Percentiles rank a stretch among this genome's conserved stretches.
These are phyloP conservation scores for Marisa cornuarietis DNA, from an alignment of 1,140 invertebrate species.

Conservation along the genomic window DNA sequence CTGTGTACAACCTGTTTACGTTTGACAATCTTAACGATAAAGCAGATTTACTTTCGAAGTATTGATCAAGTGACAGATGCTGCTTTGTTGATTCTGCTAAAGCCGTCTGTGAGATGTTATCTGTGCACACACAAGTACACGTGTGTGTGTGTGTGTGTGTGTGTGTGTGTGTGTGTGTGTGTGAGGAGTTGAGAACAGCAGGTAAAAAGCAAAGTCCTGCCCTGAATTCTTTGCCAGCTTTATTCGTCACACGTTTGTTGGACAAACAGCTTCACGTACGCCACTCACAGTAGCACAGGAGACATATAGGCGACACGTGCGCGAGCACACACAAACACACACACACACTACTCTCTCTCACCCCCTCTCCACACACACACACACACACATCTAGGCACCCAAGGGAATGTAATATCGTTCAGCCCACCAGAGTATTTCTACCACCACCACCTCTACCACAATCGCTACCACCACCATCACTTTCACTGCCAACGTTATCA, in stretches of 20 bases:
- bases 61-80: neutral
- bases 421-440: neutral
- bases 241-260: neutral
- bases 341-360: neutral
- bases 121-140: neutral
- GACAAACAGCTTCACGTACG: neutral
- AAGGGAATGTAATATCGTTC: neutral
- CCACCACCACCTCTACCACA: neutral
- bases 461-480: neutral
- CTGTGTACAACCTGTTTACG: neutral
- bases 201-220: neutral
- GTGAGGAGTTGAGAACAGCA: neutral
- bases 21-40: neutral
- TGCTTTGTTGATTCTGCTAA: neutral
- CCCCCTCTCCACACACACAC: neutral
- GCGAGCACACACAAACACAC: too few relatives aligned
- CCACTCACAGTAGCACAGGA: neutral
- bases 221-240: neutral
- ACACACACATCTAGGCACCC: neutral
- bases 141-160: slow-evolving; percentile 5
- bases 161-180: neutral
- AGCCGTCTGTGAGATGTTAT: neutral
- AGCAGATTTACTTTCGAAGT: neutral
- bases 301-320: too few relatives aligned
- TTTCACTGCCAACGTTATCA: neutral